These are phyloP conservation scores for Plectropomus leopardus DNA, from an alignment of 2,113 vertebrate species.

Conservation along the genomic window DNA sequence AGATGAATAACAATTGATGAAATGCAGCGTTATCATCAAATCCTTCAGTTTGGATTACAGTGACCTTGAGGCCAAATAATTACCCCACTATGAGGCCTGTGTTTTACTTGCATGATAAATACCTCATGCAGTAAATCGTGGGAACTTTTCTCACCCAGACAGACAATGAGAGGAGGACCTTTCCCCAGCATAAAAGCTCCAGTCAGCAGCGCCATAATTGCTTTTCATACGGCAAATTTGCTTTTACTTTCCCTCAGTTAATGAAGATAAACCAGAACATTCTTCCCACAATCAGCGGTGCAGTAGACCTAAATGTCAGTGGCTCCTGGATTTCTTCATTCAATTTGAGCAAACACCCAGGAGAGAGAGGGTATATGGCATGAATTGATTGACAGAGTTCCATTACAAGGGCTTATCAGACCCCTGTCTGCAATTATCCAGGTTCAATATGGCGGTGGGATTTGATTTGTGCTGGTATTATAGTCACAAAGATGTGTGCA, in stretches of 20 bases:
- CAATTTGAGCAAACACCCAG: constrained; percentile 89
- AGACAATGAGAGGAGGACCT: constrained; percentile 88
- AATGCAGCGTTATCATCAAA: constrained; percentile 24
- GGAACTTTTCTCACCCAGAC: constrained; percentile 34
- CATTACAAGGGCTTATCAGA: constrained; percentile 89
- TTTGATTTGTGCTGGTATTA: constrained; percentile 86
- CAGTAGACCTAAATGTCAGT: constrained; percentile 92
- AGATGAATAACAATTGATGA: constrained; percentile 22
- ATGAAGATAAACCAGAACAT: constrained; percentile 97
- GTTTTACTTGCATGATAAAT: constrained; percentile 66
- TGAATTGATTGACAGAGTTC: constrained; percentile 94
- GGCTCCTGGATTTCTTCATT: constrained; percentile 90
- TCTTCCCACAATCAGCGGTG: constrained; percentile 90
- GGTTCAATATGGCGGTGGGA: constrained; percentile 85
- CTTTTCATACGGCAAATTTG: constrained; percentile 99
- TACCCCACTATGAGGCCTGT: constrained; percentile 36
- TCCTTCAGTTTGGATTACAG: constrained; percentile 27
- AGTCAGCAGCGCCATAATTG: constrained; percentile 97
- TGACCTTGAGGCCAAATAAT: constrained; percentile 60
- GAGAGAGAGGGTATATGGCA: constrained; percentile 83
- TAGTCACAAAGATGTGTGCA: constrained; percentile 70
- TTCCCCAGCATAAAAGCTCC: constrained; percentile 88
- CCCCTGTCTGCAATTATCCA: constrained; percentile 88
- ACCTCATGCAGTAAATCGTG: constrained; percentile 50
- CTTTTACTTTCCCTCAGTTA: constrained; percentile 95